A percentile compares a stretch with the other conserved stretches of the same genome.
Conservation (phyloP, 2,113 vertebrate species). For the Ochotona curzoniae region DNA sequence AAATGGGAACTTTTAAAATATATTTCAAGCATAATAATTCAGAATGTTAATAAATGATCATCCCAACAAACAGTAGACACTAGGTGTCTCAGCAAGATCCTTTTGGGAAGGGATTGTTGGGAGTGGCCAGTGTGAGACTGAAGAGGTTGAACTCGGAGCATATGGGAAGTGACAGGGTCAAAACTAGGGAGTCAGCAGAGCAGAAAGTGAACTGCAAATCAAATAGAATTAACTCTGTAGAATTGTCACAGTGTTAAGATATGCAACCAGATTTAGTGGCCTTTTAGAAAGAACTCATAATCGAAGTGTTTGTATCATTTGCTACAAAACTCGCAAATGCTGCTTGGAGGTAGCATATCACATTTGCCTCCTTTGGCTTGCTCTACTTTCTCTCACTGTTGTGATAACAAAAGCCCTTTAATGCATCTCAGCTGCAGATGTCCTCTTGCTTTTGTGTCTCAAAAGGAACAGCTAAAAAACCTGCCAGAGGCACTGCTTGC, state of each 20-base stretch:
- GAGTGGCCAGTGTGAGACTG: neutral
- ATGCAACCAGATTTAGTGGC: neutral
- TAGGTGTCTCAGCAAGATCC: neutral
- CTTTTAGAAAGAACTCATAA: conserved; percentile 31
- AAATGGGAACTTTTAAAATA: conserved; percentile 80
- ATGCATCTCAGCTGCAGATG: conserved; percentile 47
- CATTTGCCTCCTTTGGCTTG: conserved; percentile 33
- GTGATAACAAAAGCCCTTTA: conserved; percentile 58
- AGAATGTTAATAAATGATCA: conserved; percentile 83
- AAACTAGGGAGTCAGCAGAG: conserved; percentile 14
- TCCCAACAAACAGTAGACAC: conserved; percentile 40
- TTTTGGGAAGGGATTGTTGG: neutral
- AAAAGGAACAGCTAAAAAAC: conserved; percentile 60
- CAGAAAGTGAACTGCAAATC: conserved; percentile 20
- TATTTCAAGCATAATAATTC: conserved; percentile 80
- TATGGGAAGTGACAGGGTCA: neutral
- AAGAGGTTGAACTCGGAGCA: conserved; percentile 28
- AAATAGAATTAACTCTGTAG: neutral
- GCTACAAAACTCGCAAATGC: conserved; percentile 22
- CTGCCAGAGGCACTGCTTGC: conserved; percentile 56
- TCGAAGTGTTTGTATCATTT: neutral
- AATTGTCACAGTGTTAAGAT: conserved; percentile 51
- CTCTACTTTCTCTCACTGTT: conserved; percentile 37
- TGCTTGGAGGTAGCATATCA: conserved; percentile 42
- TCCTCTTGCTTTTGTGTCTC: conserved; percentile 57